These are phyloP conservation scores for Miichthys miiuy DNA, from an alignment of 2,797 vertebrate species.

Conservation along the genomic window DNA sequence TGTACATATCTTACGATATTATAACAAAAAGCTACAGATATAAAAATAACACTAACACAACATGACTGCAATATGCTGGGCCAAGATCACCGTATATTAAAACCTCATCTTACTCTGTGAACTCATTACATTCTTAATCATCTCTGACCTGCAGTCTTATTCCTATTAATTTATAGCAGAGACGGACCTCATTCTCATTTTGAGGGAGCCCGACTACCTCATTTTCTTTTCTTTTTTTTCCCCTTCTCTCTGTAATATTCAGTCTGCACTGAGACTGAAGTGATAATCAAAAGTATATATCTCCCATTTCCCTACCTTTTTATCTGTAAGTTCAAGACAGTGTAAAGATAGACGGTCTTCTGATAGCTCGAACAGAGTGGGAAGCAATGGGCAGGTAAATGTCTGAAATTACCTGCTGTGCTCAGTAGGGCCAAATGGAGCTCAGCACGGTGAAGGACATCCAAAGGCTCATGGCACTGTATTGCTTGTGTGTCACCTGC, in stretches of 20 bases:
- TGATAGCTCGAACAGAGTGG: constrained; percentile 25
- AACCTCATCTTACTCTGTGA: constrained; percentile 20
- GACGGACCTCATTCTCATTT: constrained; percentile 40
- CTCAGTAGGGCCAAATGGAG: constrained; percentile 58
- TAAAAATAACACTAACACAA: constrained; percentile 23
- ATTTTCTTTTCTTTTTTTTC: constrained; percentile 16
- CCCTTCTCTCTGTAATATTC: constrained; percentile 16
- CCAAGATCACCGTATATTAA: constrained; percentile 22
- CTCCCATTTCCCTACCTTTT: constrained; percentile 36
- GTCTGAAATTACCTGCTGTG: constrained; percentile 57
- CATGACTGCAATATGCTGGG: neutral
- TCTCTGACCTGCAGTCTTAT: constrained; percentile 41
- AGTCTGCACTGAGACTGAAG: constrained; percentile 27
- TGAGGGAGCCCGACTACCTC: constrained; percentile 11
- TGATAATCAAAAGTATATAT: constrained; percentile 48
- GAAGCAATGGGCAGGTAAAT: constrained; percentile 52
- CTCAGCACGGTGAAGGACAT: constrained; percentile 63
- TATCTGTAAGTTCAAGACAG: constrained; percentile 40
- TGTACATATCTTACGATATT: too few relatives aligned
- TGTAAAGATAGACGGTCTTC: constrained; percentile 25
- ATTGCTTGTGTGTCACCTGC: constrained; percentile 32
- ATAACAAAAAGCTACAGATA: neutral
- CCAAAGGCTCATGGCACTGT: constrained; percentile 41
- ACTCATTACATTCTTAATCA: constrained; percentile 52
- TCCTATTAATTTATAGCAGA: constrained; percentile 48